These are phyloP conservation scores for Toxotes jaculatrix DNA, from an alignment of 2,113 vertebrate genomes.

Conservation along the genomic window DNA sequence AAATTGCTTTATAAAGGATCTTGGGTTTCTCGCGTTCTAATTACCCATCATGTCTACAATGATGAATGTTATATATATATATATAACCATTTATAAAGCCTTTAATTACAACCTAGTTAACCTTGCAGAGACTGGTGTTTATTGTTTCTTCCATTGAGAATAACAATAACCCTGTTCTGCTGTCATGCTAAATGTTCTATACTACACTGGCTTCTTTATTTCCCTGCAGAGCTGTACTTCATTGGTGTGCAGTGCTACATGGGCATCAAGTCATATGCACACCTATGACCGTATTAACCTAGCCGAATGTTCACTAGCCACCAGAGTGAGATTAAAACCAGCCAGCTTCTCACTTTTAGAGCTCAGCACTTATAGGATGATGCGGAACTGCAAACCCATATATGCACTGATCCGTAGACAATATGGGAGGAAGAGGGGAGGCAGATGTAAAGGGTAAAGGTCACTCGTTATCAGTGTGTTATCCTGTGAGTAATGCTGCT, in stretches of 20 bases:
- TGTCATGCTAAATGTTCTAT: conserved; percentile 43
- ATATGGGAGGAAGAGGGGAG: conserved; percentile 55
- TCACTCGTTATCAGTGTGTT: conserved; percentile 69
- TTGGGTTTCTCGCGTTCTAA: neutral
- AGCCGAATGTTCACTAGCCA: conserved; percentile 58
- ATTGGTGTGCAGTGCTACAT: conserved; percentile 39
- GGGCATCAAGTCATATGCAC: conserved; percentile 48
- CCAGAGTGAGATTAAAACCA: conserved; percentile 68
- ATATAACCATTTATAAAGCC: neutral
- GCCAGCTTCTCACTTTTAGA: conserved; percentile 49
- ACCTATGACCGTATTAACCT: conserved; percentile 72
- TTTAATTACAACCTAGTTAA: neutral
- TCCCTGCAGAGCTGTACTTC: conserved; percentile 59
- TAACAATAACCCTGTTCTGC: conserved; percentile 51
- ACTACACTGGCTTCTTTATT: conserved; percentile 55
- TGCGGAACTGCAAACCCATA: conserved; percentile 53
- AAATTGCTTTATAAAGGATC: neutral
- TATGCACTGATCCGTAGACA: conserved; percentile 64
- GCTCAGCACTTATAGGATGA: conserved; percentile 73
- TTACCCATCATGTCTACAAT: neutral
- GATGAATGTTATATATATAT: neutral
- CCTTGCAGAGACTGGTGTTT: neutral
- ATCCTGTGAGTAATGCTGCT: conserved; percentile 46
- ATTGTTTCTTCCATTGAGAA: conserved; percentile 38
- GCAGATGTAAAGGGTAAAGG: conserved; percentile 63